phyloP scores from a whole-genome alignment of 2,888 invertebrate genomes.

The Patella ulyssiponensis region DNA sequence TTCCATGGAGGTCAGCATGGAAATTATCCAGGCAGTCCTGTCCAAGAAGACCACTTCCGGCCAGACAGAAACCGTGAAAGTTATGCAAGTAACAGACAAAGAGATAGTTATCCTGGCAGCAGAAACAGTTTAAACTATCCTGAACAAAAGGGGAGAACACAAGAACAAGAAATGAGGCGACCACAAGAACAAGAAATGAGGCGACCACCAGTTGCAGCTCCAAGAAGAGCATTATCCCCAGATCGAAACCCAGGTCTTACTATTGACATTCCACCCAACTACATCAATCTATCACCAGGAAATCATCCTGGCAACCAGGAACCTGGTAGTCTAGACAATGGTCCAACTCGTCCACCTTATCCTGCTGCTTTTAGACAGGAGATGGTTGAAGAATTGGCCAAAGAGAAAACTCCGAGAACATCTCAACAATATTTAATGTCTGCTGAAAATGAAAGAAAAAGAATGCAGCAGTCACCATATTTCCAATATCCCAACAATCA shows the following conservation, averaged over 20 bases:
- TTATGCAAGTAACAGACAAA: background rate
- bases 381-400: slow-evolving; percentile 63
- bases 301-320: slow-evolving; percentile 4
- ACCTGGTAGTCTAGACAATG: slow-evolving; percentile 22
- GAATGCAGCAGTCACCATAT: slow-evolving; percentile 59
- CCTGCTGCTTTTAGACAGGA: slow-evolving; percentile 59
- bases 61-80: background rate
- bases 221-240: background rate
- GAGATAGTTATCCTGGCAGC: slow-evolving; percentile 1
- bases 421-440: slow-evolving; percentile 55
- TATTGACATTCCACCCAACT: slow-evolving; percentile 53
- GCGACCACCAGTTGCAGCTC: background rate
- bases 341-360: slow-evolving; percentile 64
- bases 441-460: slow-evolving; percentile 48
- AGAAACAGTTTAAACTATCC: background rate
- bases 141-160: background rate
- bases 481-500: slow-evolving; percentile 66
- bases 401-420: slow-evolving; percentile 59
- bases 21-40: slow-evolving; percentile 11
- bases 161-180: too few relatives aligned
- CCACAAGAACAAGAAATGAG: too few relatives aligned
- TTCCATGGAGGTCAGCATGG: slow-evolving; percentile 14
- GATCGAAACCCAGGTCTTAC: slow-evolving; percentile 19
- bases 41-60: slow-evolving; percentile 5
- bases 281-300: slow-evolving; percentile 49